A percentile compares a stretch with the other conserved stretches of the same genome.
Conservation (phyloP, 1,140 invertebrate species). For the Hesperophylax magnus region DNA sequence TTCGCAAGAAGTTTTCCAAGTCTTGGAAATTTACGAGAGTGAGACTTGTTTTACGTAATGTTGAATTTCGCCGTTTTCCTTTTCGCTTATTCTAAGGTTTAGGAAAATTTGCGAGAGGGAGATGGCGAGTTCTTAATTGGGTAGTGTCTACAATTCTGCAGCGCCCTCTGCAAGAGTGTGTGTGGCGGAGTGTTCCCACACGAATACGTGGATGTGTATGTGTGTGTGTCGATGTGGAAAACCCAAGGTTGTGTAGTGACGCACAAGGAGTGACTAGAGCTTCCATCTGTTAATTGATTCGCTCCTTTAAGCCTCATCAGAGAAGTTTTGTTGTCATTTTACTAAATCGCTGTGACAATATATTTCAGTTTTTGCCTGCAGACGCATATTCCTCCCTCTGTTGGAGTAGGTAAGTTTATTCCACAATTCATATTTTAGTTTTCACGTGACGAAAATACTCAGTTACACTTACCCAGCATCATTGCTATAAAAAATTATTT, state of each 20-base stretch:
- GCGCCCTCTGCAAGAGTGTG: constrained; percentile 17
- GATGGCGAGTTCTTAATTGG: constrained; percentile 37
- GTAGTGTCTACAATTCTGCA: constrained; percentile 32
- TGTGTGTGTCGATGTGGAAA: constrained; percentile 40
- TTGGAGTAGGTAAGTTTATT: constrained; percentile 16
- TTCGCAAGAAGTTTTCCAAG: constrained; percentile 17
- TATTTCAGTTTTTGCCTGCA: constrained; percentile 21
- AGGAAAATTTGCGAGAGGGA: constrained; percentile 6
- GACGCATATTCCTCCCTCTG: no score
- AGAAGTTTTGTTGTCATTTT: background rate
- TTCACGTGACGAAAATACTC: no score
- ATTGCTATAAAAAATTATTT: no score
- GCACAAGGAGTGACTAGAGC: constrained; percentile 30
- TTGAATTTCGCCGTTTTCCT: constrained; percentile 31
- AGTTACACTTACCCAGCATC: no score
- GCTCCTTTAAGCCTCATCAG: background rate
- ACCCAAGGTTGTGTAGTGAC: constrained; percentile 49
- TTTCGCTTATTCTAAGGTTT: constrained; percentile 28
- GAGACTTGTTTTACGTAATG: constrained; percentile 13
- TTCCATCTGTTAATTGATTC: constrained; percentile 44
- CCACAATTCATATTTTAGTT: no score
- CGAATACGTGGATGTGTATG: no score
- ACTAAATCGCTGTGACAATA: background rate
- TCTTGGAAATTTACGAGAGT: constrained; percentile 37
- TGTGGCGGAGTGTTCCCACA: background rate